phyloP scores from a whole-genome alignment of 30 jellyfish, hydroid and myxozoan genomes.

The Clytia hemisphaerica region DNA sequence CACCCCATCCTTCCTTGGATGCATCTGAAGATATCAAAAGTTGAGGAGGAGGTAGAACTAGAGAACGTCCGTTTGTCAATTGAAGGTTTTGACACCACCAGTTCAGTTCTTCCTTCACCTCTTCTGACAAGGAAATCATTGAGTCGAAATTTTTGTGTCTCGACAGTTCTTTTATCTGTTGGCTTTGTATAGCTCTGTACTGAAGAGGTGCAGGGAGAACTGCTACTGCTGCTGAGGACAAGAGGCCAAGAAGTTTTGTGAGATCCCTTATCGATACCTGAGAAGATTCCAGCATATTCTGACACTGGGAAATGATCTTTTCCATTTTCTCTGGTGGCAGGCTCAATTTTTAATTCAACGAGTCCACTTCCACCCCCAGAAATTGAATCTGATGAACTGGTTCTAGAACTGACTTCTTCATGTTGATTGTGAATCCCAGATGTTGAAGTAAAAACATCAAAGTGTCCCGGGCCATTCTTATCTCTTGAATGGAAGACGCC shows the following conservation, averaged over 20 bases:
- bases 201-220: neutral
- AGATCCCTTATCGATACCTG: neutral
- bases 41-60: conserved; percentile 3
- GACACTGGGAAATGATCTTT: neutral
- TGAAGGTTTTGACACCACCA: neutral
- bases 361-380: neutral
- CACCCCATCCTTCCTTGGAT: conserved; percentile 11
- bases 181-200: neutral
- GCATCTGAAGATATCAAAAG: neutral
- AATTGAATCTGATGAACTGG: neutral
- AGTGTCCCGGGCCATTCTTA: neutral
- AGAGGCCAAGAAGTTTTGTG: neutral
- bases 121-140: neutral
- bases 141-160: neutral
- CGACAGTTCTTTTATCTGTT: neutral
- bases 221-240: neutral
- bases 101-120: neutral
- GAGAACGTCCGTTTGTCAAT: neutral
- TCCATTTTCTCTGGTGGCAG: neutral
- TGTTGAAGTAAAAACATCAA: neutral
- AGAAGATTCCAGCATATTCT: neutral
- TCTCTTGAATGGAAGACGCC: no score
- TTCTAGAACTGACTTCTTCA: neutral
- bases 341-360: neutral
- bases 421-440: neutral